These are phyloP conservation scores for Alsophila aescularia DNA, from an alignment of 2,888 invertebrate species.

Conservation along the genomic window DNA sequence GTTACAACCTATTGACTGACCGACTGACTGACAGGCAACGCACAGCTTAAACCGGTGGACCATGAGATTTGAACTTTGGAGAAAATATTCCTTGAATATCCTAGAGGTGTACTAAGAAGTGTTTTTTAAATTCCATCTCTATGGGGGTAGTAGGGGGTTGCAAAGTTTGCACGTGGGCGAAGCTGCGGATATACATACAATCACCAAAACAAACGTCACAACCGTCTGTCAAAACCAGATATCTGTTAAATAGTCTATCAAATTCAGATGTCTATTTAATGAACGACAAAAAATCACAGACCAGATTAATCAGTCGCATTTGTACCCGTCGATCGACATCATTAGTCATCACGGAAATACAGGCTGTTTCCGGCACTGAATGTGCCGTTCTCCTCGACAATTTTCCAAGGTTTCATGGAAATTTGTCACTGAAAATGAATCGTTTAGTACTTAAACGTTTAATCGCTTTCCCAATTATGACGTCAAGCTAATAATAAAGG, in stretches of 20 bases:
- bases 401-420: too few relatives aligned
- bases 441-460: too few relatives aligned
- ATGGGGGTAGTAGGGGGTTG: too few relatives aligned
- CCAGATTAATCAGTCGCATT: slow-evolving; percentile 39
- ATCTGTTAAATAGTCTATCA: slow-evolving; percentile 8
- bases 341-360: slow-evolving; percentile 35
- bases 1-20: too few relatives aligned
- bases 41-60: too few relatives aligned
- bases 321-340: slow-evolving; percentile 35
- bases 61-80: too few relatives aligned
- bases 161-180: too few relatives aligned
- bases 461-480: neutral
- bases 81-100: too few relatives aligned
- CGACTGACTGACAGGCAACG: too few relatives aligned
- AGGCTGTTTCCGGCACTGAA: neutral
- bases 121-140: too few relatives aligned
- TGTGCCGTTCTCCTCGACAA: neutral
- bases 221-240: slow-evolving; percentile 20
- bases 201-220: slow-evolving; percentile 1
- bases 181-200: neutral
- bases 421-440: too few relatives aligned
- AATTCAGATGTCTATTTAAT: slow-evolving; percentile 19
- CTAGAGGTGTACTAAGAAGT: too few relatives aligned
- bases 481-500: neutral
- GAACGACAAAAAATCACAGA: slow-evolving; percentile 32